Evolutionary conservation across 2,797 vertebrate species (phyloP).

Genomic region (Alca torda): DNA sequence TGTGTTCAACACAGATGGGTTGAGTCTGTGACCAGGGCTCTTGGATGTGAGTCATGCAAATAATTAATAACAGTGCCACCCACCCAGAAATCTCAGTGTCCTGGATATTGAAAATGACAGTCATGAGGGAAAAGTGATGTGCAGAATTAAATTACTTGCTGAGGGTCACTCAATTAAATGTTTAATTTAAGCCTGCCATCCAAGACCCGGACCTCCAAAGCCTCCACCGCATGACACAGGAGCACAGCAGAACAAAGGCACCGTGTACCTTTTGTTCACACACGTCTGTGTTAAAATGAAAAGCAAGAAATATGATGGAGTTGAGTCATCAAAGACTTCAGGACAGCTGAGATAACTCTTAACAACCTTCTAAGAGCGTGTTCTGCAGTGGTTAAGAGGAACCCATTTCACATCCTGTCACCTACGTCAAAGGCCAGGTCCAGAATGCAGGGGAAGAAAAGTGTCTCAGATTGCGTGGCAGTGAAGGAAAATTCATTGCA

Average conservation of each 20-base stretch:
- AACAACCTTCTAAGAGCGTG: rapidly evolving
- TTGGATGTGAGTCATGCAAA: not conserved
- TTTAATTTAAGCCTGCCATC: not conserved
- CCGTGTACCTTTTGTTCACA: rapidly evolving
- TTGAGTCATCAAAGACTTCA: not conserved
- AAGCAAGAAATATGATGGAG: not conserved
- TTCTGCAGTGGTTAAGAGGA: not conserved
- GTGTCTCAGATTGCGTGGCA: not conserved
- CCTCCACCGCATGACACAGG: not conserved
- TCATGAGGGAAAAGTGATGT: not conserved
- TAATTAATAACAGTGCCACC: slow-evolving; percentile 16
- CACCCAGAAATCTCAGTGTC: not conserved
- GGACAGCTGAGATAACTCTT: not conserved
- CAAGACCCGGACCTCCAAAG: not conserved
- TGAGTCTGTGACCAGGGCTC: not conserved
- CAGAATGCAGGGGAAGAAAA: not conserved
- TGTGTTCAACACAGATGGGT: not conserved
- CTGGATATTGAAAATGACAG: not conserved
- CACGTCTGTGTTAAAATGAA: not conserved
- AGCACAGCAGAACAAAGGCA: not conserved
- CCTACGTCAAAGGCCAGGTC: not conserved
- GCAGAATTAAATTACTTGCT: not conserved
- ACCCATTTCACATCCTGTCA: not conserved
- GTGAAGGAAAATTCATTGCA: not conserved
- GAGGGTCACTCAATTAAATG: not conserved